These are phyloP conservation scores for Sparus aurata DNA, from an alignment of 2,797 vertebrate species.

Conservation along the genomic window DNA sequence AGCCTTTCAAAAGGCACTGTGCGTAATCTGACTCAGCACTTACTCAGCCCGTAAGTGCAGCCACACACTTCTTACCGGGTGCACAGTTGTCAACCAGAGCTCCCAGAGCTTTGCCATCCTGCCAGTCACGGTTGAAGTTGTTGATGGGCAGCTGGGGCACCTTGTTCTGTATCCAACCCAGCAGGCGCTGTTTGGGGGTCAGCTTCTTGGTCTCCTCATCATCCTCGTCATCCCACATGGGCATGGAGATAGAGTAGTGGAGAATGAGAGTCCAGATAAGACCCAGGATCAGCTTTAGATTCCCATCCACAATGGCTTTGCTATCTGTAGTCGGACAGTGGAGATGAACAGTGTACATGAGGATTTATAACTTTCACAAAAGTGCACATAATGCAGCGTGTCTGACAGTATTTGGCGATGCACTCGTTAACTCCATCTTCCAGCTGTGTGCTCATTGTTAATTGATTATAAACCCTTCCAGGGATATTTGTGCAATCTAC, in stretches of 20 bases:
- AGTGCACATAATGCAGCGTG: constrained; percentile 3
- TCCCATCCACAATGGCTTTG: constrained; percentile 96
- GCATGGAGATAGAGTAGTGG: constrained; percentile 99
- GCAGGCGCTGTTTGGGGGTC: constrained; percentile 94
- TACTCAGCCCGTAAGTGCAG: background rate
- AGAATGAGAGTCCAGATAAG: constrained; percentile 97
- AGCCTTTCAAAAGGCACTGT: constrained; percentile 30
- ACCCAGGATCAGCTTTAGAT: constrained; percentile 96
- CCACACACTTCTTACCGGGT: constrained; percentile 84
- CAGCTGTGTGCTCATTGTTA: background rate
- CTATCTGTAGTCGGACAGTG: constrained; percentile 86
- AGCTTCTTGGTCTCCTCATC: constrained; percentile 93
- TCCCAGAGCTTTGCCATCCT: constrained; percentile 93
- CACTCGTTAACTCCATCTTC: background rate
- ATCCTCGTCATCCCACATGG: constrained; percentile 97
- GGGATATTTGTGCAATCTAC: constrained; percentile 13
- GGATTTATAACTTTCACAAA: constrained; percentile 45
- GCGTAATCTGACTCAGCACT: constrained; percentile 68
- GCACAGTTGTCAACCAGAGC: constrained; percentile 97
- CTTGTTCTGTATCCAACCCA: constrained; percentile 98
- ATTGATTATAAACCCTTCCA: background rate
- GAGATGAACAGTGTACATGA: constrained; percentile 36
- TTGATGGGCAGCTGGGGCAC: constrained; percentile 95
- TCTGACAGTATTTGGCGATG: background rate
- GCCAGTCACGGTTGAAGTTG: constrained; percentile 96